phyloP scores from a whole-genome alignment of 1,140 invertebrate genomes.

The Stegodyphus dumicola region DNA sequence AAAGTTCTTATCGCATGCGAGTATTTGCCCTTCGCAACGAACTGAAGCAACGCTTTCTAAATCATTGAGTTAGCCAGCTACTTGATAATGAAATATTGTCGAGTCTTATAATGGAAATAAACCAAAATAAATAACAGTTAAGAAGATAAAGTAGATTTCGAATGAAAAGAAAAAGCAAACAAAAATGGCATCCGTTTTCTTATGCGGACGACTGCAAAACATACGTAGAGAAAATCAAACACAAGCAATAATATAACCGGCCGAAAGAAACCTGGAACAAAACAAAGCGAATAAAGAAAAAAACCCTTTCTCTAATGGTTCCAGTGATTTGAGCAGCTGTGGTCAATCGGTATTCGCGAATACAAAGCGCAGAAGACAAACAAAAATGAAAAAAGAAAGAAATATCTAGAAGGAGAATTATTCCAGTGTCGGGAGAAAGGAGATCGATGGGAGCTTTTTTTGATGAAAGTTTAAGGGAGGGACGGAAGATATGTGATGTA shows the following conservation, averaged over 20 bases:
- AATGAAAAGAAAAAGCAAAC: neutral
- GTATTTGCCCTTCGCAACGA: too few species aligned
- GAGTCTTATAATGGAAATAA: too few species aligned
- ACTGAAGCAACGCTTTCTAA: too few species aligned
- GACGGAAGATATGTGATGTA: neutral
- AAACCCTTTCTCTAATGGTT: conserved; percentile 37
- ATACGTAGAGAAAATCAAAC: neutral
- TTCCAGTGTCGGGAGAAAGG: conserved; percentile 17
- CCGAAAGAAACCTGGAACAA: neutral
- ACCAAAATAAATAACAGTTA: neutral
- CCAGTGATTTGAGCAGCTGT: conserved; percentile 49
- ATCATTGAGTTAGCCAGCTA: too few species aligned
- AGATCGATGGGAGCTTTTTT: conserved; percentile 44
- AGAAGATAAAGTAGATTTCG: neutral
- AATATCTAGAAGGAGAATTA: conserved; percentile 18
- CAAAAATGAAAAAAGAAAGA: neutral
- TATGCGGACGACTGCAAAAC: too few species aligned
- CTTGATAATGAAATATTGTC: too few species aligned
- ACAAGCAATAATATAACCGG: neutral
- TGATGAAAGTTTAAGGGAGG: conserved; percentile 11
- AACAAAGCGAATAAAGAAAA: neutral
- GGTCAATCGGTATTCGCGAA: conserved; percentile 53
- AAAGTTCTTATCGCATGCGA: too few species aligned
- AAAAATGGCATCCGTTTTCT: neutral
- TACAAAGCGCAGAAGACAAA: conserved; percentile 29